phyloP scores from a whole-genome alignment of 2,888 invertebrate species.

The Leptinotarsa peninsularis region DNA sequence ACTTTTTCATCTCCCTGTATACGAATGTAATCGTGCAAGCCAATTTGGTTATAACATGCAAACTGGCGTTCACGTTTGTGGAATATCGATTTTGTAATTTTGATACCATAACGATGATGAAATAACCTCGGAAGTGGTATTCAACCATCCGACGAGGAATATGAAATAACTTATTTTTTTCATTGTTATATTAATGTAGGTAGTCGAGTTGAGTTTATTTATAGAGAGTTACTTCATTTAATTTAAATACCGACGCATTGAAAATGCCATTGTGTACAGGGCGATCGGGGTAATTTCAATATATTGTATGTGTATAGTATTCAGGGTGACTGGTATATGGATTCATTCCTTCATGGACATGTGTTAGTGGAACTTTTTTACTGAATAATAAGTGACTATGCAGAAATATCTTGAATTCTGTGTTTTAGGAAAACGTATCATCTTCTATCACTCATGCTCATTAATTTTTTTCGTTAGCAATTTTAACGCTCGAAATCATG shows the following conservation, averaged over 20 bases:
- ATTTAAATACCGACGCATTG: slow-evolving; percentile 19
- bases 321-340: too few species aligned
- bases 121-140: slow-evolving; percentile 10
- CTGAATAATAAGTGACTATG: too few species aligned
- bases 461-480: too few species aligned
- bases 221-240: slow-evolving; percentile 49
- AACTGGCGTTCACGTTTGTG: slow-evolving; percentile 5
- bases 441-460: too few species aligned
- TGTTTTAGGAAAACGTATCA: too few species aligned
- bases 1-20: background rate
- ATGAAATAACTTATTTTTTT: slow-evolving; percentile 3
- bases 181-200: slow-evolving; percentile 31
- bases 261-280: slow-evolving; percentile 2
- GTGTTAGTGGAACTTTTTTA: too few species aligned
- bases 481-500: too few species aligned
- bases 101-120: slow-evolving; percentile 9
- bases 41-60: background rate
- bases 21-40: background rate
- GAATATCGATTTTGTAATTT: slow-evolving; percentile 12
- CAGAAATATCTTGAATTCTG: too few species aligned
- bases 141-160: background rate
- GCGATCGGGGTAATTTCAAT: background rate
- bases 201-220: slow-evolving; percentile 43
- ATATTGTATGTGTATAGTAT: too few species aligned
- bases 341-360: too few species aligned